phyloP scores from a whole-genome alignment of 2,113 vertebrate genomes.

The Pyxicephalus adspersus region DNA sequence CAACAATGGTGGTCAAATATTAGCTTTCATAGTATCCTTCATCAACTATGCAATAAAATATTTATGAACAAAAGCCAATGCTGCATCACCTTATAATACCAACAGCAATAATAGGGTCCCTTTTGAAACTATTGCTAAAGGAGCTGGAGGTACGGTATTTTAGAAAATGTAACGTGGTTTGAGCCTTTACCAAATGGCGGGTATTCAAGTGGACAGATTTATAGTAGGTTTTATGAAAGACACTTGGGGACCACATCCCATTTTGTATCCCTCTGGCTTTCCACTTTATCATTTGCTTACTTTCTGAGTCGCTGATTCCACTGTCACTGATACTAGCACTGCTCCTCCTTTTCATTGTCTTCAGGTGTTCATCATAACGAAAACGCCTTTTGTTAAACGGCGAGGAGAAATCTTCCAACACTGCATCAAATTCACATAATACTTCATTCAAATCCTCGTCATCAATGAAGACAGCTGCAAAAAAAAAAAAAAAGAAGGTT shows the following conservation, averaged over 20 bases:
- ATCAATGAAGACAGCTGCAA: constrained; percentile 58
- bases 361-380: constrained; percentile 88
- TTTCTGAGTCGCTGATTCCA: constrained; percentile 90
- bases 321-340: constrained; percentile 91
- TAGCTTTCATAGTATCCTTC: too few relatives aligned
- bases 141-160: too few relatives aligned
- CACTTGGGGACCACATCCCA: background rate
- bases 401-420: constrained; percentile 89
- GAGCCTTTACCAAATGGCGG: too few relatives aligned
- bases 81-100: too few relatives aligned
- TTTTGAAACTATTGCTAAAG: too few relatives aligned
- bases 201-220: too few relatives aligned
- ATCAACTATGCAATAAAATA: too few relatives aligned
- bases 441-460: constrained; percentile 80
- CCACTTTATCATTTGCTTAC: constrained; percentile 71
- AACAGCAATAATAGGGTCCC: too few relatives aligned
- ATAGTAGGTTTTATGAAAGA: background rate
- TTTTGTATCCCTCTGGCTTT: too few relatives aligned
- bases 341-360: constrained; percentile 89
- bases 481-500: background rate
- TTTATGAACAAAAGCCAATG: too few relatives aligned
- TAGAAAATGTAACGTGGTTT: too few relatives aligned
- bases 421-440: constrained; percentile 90
- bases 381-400: constrained; percentile 88
- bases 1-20: too few relatives aligned